phyloP scores from a whole-genome alignment of 2,797 vertebrate species.

The Rhyacichthys aspro region DNA sequence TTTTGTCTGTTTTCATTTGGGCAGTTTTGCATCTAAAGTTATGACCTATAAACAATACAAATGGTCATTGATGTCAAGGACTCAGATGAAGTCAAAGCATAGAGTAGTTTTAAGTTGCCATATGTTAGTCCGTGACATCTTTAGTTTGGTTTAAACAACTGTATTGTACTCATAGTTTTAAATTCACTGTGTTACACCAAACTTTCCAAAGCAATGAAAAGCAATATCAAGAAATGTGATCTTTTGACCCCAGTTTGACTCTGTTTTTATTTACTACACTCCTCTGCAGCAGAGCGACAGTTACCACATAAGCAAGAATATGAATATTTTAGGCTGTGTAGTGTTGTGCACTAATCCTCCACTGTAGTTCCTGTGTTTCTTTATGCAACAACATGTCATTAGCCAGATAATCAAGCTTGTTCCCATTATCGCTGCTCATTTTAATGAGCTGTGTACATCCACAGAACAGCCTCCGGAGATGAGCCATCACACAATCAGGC shows the following conservation, averaged over 20 bases:
- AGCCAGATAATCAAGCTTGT: conserved; percentile 68
- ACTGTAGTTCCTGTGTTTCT: conserved; percentile 45
- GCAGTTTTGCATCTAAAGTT: not conserved
- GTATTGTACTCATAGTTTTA: not conserved
- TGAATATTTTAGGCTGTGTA: conserved; percentile 19
- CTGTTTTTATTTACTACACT: not conserved
- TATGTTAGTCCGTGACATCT: no score
- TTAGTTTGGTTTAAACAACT: no score
- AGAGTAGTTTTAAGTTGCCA: no score
- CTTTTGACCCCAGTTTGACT: not conserved
- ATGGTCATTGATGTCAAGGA: no score
- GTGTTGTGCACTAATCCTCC: conserved; percentile 40
- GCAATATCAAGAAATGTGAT: not conserved
- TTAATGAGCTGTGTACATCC: conserved; percentile 72
- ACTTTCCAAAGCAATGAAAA: no score
- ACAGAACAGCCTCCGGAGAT: conserved; percentile 57
- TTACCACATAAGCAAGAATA: conserved; percentile 21
- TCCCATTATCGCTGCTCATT: conserved; percentile 67
- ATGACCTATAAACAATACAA: not conserved
- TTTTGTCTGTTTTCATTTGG: not conserved
- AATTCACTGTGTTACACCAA: not conserved
- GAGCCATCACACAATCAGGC: conserved; percentile 50
- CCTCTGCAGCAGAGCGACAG: conserved; percentile 23
- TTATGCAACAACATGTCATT: conserved; percentile 68
- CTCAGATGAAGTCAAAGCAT: no score